A percentile compares a stretch with the other conserved stretches of the same genome.
phyloP scores from a whole-genome alignment of 2,888 invertebrate genomes.

The Hermaeophaga mercurialis region DNA sequence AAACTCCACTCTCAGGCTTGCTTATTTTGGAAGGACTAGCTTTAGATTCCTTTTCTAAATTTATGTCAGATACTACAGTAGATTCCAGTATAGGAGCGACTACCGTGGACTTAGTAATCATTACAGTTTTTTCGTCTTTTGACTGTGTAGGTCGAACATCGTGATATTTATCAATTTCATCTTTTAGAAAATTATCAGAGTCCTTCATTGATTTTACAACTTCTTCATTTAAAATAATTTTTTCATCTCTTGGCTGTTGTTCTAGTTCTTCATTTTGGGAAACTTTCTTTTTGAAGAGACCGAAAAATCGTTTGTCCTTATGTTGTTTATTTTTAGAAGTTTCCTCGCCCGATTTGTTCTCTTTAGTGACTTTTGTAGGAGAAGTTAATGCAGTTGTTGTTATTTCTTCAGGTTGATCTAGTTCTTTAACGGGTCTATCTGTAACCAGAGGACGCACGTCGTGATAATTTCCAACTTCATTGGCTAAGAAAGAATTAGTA shows the following conservation, averaged over 20 bases:
- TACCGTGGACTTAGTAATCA: neutral
- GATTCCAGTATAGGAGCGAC: neutral
- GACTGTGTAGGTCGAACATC: slow-evolving; percentile 25
- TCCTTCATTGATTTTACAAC: slow-evolving; percentile 23
- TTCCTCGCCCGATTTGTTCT: slow-evolving; percentile 14
- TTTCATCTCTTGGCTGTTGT: neutral
- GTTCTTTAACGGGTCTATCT: neutral
- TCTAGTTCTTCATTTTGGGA: slow-evolving; percentile 32
- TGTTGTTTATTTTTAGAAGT: slow-evolving; percentile 26
- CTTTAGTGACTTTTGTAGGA: neutral
- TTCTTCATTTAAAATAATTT: slow-evolving; percentile 1
- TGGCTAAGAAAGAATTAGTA: slow-evolving; percentile 36
- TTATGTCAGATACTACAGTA: neutral
- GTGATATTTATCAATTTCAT: slow-evolving; percentile 22
- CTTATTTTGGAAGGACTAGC: slow-evolving; percentile 16
- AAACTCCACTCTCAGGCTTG: slow-evolving; percentile 3
- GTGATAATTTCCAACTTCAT: slow-evolving; percentile 37
- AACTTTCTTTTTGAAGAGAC: slow-evolving; percentile 46
- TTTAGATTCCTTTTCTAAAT: slow-evolving; percentile 8
- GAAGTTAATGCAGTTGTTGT: neutral
- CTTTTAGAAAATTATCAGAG: slow-evolving; percentile 30
- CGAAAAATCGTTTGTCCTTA: slow-evolving; percentile 34
- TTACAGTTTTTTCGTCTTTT: neutral
- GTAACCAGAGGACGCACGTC: slow-evolving; percentile 30
- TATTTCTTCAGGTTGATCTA: neutral